Evolutionary conservation across 1,140 invertebrate genomes (phyloP).

Genomic region (Dufourea novaeangliae): DNA sequence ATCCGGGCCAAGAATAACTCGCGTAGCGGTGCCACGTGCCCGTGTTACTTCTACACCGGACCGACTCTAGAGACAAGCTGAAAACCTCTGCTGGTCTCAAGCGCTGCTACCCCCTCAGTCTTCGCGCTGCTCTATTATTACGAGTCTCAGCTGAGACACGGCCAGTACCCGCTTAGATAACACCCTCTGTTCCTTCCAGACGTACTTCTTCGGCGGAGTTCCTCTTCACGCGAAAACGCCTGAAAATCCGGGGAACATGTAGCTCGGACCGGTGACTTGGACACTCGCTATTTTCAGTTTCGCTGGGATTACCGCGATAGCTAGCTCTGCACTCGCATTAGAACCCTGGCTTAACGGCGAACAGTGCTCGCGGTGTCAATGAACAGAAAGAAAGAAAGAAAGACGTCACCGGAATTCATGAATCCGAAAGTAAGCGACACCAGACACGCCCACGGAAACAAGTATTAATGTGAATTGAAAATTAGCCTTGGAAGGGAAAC

Average conservation of each 20-base stretch:
- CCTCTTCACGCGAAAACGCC: background rate
- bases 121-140: conserved; percentile 41
- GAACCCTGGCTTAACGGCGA: no score
- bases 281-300: background rate
- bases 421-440: background rate
- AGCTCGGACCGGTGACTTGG: background rate
- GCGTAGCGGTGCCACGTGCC: conserved; percentile 56
- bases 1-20: conserved; percentile 53
- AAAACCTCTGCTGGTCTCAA: conserved; percentile 24
- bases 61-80: conserved; percentile 52
- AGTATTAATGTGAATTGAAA: conserved; percentile 8
- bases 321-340: no score
- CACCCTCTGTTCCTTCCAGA: background rate
- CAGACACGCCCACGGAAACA: conserved; percentile 1
- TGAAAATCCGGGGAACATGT: background rate
- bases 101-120: conserved; percentile 17
- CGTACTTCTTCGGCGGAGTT: background rate
- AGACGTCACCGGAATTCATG: conserved; percentile 1
- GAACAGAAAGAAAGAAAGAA: background rate
- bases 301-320: background rate
- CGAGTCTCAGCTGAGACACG: conserved; percentile 20
- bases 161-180: background rate
- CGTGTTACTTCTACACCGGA: conserved; percentile 47
- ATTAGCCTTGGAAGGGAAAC: conserved; percentile 23
- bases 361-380: background rate